Percentiles rank a stretch among this genome's conserved stretches.
Evolutionary conservation across 2,113 vertebrate species (phyloP).

Genomic region (Rhegmatorhina hoffmannsi): DNA sequence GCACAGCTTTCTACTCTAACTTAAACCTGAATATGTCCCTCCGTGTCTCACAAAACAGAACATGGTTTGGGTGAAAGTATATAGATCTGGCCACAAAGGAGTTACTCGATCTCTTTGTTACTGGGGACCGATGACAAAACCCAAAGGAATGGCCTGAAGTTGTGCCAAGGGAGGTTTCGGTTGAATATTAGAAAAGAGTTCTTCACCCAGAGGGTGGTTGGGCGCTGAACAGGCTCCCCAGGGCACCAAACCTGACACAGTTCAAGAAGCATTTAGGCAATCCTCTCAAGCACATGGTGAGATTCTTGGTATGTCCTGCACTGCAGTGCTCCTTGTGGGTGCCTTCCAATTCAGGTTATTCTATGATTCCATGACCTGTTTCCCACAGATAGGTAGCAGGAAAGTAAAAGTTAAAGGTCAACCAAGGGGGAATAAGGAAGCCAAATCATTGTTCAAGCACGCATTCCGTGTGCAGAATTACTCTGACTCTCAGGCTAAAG

Average conservation of each 20-base stretch:
- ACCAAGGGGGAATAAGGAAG: neutral
- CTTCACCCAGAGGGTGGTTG: no score
- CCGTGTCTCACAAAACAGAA: neutral
- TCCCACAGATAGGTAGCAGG: neutral
- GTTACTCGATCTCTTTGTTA: neutral
- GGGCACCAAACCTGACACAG: neutral
- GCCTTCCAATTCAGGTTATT: neutral
- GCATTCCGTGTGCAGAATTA: neutral
- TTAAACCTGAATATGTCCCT: neutral
- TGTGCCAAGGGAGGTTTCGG: no score
- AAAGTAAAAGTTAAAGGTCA: neutral
- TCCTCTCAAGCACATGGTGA: neutral
- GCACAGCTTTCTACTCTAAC: neutral
- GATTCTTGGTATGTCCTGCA: no score
- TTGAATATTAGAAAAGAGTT: no score
- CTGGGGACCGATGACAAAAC: neutral
- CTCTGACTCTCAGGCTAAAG: neutral
- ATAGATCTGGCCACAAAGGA: neutral
- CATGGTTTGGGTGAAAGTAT: neutral
- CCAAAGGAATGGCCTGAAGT: no score
- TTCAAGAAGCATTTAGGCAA: rapidly evolving
- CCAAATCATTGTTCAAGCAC: neutral
- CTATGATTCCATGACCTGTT: neutral
- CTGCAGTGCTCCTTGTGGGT: neutral
- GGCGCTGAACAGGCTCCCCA: neutral